These are phyloP conservation scores for Cantharis rustica DNA, from an alignment of 2,888 invertebrate genomes.

Conservation along the genomic window DNA sequence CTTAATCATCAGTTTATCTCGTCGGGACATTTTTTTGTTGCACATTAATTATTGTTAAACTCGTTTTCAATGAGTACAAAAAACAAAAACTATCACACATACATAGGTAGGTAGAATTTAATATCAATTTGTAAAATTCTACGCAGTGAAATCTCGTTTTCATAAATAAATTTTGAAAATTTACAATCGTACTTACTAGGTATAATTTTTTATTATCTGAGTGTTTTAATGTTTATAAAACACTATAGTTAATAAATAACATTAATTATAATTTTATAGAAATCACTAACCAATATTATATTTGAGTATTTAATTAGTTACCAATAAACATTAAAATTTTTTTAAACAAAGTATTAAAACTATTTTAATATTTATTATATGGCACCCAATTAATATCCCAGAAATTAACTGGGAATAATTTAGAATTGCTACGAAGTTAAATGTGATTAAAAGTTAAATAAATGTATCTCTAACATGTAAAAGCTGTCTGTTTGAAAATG, in stretches of 20 bases:
- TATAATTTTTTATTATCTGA: conserved; percentile 13
- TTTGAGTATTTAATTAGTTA: conserved; percentile 16
- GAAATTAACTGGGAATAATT: conserved; percentile 23
- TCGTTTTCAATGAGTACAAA: conserved; percentile 22
- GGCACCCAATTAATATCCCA: conserved; percentile 11
- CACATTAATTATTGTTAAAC: conserved; percentile 31
- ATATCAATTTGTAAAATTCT: conserved; percentile 10
- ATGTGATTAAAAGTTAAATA: not conserved
- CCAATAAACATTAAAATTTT: conserved; percentile 10
- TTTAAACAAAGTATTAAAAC: not conserved
- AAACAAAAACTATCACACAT: conserved; percentile 8
- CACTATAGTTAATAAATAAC: conserved; percentile 8
- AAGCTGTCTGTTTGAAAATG: not conserved
- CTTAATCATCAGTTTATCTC: conserved; percentile 39
- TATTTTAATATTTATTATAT: not conserved
- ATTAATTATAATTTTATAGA: conserved; percentile 11
- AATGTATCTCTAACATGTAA: not conserved
- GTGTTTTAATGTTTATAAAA: conserved; percentile 16
- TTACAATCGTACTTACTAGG: conserved; percentile 1
- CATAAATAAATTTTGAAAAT: conserved; percentile 2
- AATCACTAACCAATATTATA: conserved; percentile 28
- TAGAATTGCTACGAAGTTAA: conserved; percentile 37
- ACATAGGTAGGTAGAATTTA: conserved; percentile 3
- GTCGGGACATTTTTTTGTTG: conserved; percentile 29
- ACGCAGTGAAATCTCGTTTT: conserved; percentile 28